Percentiles rank a stretch among this genome's conserved stretches.
phyloP scores from a whole-genome alignment of 2,888 invertebrate genomes.

The Chaetoderma sp. region DNA sequence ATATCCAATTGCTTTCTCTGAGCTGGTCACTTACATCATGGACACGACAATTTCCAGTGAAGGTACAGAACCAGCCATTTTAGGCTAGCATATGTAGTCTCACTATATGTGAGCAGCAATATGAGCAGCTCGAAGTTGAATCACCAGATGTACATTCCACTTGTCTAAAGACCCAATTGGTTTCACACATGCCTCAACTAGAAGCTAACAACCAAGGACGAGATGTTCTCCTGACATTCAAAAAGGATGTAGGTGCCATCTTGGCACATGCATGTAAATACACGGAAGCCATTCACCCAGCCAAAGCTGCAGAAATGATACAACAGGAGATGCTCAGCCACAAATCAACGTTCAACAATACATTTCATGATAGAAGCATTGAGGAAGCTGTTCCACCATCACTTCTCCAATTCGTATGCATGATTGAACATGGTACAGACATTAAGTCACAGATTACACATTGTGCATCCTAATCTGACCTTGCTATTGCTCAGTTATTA shows the following conservation, averaged over 20 bases:
- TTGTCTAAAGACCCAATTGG: not conserved
- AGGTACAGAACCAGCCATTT: constrained; percentile 1
- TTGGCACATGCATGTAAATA: constrained; percentile 10
- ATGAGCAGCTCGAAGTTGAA: not conserved
- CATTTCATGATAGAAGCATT: not conserved
- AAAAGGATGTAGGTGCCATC: constrained; percentile 3
- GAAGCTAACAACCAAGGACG: constrained; percentile 9
- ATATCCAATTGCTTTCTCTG: not conserved
- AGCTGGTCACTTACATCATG: not conserved
- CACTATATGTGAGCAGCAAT: not conserved
- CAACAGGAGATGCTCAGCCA: not conserved
- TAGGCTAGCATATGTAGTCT: constrained; percentile 5
- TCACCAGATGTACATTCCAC: not conserved
- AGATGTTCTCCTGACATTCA: constrained; percentile 15
- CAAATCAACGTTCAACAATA: constrained; percentile 7
- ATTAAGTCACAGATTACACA: not conserved
- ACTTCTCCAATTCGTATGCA: constrained; percentile 8
- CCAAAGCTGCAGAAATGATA: constrained; percentile 14
- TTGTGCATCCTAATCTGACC: not conserved
- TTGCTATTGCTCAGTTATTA: no score
- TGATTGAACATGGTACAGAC: not conserved
- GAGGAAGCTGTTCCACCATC: constrained; percentile 7
- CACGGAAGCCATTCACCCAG: constrained; percentile 15
- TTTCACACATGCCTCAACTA: constrained; percentile 5
- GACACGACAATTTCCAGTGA: not conserved